These are phyloP conservation scores for Vandiemenella viatica DNA, from an alignment of 2,888 invertebrate species.

Conservation along the genomic window DNA sequence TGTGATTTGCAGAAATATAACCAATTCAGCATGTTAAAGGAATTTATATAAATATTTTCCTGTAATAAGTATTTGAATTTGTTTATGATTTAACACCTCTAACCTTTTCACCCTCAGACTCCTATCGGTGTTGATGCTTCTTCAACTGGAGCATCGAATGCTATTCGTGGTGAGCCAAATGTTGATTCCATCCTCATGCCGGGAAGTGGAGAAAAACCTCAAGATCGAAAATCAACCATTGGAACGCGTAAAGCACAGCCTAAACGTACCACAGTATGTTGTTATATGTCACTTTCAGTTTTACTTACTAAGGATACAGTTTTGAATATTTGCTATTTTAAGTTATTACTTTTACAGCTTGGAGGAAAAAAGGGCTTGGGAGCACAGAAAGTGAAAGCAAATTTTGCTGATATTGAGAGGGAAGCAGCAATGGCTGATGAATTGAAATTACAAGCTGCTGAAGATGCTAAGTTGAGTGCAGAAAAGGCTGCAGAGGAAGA, in stretches of 20 bases:
- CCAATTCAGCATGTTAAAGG: no score
- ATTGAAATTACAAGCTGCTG: slow-evolving; percentile 35
- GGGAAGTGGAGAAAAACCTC: slow-evolving; percentile 17
- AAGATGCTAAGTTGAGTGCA: slow-evolving; percentile 32
- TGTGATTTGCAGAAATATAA: no score
- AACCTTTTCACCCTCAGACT: no score
- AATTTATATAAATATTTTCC: no score
- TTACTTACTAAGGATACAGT: not conserved
- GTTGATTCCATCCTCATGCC: slow-evolving; percentile 31
- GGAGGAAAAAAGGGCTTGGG: slow-evolving; percentile 83
- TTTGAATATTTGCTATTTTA: not conserved
- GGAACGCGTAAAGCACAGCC: slow-evolving; percentile 51
- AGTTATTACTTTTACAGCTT: slow-evolving; percentile 36
- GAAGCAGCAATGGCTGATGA: slow-evolving; percentile 77
- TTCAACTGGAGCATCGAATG: no score
- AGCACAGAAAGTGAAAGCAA: slow-evolving; percentile 84
- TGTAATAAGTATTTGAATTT: no score
- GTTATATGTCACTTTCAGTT: not conserved
- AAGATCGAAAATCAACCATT: slow-evolving; percentile 49
- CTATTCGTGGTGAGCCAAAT: slow-evolving; percentile 30
- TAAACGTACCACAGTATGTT: slow-evolving; percentile 51
- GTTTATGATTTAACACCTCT: no score
- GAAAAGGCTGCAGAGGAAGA: slow-evolving; percentile 41
- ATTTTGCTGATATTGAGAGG: slow-evolving; percentile 88
- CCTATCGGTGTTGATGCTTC: no score